Percentiles rank a stretch among this genome's conserved stretches.
These are phyloP conservation scores for Trichopria drosophilae DNA, from an alignment of 2,888 invertebrate genomes.

Conservation along the genomic window DNA sequence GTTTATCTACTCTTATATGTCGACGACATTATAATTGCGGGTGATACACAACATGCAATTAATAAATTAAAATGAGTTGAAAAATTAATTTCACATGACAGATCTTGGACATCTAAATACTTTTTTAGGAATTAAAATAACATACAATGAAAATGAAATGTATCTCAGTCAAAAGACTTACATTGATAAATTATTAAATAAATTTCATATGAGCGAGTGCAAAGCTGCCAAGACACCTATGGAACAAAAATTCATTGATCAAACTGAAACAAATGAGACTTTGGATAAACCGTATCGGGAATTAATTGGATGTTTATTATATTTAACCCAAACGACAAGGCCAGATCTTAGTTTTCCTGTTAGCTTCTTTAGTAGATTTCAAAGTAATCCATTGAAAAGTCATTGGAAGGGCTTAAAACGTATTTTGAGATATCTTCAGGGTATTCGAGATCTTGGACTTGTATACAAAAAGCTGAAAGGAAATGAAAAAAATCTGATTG, in stretches of 20 bases:
- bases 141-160: constrained; percentile 30
- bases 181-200: constrained; percentile 36
- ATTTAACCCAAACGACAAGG: not conserved
- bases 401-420: constrained; percentile 7
- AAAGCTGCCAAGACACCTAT: constrained; percentile 37
- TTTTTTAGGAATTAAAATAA: constrained; percentile 42
- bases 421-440: constrained; percentile 27
- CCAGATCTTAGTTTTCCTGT: not conserved
- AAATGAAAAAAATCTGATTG: constrained; percentile 19
- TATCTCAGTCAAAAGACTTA: constrained; percentile 39
- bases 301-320: not conserved
- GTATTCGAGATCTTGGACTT: constrained; percentile 2
- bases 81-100: constrained; percentile 39
- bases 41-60: not conserved
- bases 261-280: not conserved
- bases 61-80: constrained; percentile 23
- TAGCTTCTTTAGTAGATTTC: constrained; percentile 5
- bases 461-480: not conserved
- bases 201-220: constrained; percentile 41
- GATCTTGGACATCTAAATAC: constrained; percentile 38
- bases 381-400: not conserved
- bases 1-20: not conserved
- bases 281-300: not conserved
- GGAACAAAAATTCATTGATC: constrained; percentile 27
- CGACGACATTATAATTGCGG: not conserved